Conservation (phyloP, 2,113 vertebrate species). For the Rafetus swinhoei region DNA sequence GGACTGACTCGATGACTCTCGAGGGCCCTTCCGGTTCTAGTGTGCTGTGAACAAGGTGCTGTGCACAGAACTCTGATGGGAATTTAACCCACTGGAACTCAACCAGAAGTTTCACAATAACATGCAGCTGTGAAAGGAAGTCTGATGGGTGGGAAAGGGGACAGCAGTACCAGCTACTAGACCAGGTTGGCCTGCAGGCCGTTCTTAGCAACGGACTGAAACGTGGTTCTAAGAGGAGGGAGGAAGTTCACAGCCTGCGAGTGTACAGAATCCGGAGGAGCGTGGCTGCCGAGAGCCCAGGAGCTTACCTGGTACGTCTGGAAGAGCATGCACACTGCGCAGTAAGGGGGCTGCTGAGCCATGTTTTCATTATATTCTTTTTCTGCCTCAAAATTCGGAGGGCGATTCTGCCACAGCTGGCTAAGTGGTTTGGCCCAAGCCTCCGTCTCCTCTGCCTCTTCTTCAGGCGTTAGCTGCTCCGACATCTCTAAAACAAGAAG, state of each 20-base stretch:
- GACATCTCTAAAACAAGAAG: slow-evolving; percentile 80
- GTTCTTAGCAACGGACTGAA: not conserved
- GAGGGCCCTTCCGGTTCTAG: no score
- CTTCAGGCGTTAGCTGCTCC: slow-evolving; percentile 85
- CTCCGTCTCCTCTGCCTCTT: slow-evolving; percentile 90
- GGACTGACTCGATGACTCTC: no score
- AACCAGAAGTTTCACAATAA: not conserved
- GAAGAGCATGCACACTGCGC: slow-evolving; percentile 94
- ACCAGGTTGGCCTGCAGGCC: not conserved
- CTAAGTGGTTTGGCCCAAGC: slow-evolving; percentile 91
- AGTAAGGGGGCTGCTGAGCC: slow-evolving; percentile 90
- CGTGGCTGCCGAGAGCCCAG: not conserved
- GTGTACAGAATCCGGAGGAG: not conserved
- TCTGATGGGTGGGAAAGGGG: fast-evolving
- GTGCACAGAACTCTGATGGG: not conserved
- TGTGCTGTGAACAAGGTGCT: not conserved
- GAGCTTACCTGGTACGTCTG: slow-evolving; percentile 88
- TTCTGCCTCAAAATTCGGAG: slow-evolving; percentile 88
- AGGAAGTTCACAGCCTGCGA: not conserved
- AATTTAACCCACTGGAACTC: not conserved
- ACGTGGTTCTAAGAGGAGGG: not conserved
- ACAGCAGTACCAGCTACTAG: not conserved
- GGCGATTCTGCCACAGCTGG: slow-evolving; percentile 92
- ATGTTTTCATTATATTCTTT: slow-evolving; percentile 89
- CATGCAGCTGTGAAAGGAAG: not conserved